phyloP scores from a whole-genome alignment of 2,797 vertebrate genomes.

The Silurus lanzhouensis region DNA sequence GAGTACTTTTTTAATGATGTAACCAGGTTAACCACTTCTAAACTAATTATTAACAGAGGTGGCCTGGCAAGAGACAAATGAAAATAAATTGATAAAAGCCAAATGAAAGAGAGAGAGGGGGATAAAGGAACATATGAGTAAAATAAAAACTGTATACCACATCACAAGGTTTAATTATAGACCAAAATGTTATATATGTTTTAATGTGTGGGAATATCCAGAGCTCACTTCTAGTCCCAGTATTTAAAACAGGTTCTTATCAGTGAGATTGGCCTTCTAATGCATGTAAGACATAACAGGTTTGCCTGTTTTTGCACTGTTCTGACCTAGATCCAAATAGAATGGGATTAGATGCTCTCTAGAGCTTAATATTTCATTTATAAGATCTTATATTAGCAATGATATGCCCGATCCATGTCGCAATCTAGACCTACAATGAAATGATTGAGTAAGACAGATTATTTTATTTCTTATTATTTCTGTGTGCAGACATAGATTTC shows the following conservation, averaged over 20 bases:
- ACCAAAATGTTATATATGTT: neutral
- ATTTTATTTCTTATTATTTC: conserved; percentile 26
- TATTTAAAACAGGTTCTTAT: conserved; percentile 22
- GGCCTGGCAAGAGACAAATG: conserved; percentile 3
- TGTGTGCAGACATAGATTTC: neutral
- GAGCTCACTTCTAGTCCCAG: neutral
- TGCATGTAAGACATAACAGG: conserved; percentile 36
- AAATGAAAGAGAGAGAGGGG: neutral
- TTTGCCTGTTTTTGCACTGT: conserved; percentile 42
- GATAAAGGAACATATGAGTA: neutral
- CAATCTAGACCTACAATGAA: neutral
- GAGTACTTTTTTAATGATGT: neutral
- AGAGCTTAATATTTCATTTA: conserved; percentile 35
- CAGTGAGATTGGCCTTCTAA: conserved; percentile 47
- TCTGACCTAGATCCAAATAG: conserved; percentile 58
- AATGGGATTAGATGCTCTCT: conserved; percentile 58
- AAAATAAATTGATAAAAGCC: neutral
- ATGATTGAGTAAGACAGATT: neutral
- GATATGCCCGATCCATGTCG: conserved; percentile 10
- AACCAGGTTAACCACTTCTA: conserved; percentile 15
- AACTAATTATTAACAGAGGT: conserved; percentile 30
- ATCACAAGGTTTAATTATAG: neutral
- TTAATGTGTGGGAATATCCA: neutral
- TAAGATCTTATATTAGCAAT: conserved; percentile 27
- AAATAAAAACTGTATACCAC: conserved; percentile 5